Conservation (phyloP, 2,797 vertebrate genomes). For the Crocidura indochinensis region DNA sequence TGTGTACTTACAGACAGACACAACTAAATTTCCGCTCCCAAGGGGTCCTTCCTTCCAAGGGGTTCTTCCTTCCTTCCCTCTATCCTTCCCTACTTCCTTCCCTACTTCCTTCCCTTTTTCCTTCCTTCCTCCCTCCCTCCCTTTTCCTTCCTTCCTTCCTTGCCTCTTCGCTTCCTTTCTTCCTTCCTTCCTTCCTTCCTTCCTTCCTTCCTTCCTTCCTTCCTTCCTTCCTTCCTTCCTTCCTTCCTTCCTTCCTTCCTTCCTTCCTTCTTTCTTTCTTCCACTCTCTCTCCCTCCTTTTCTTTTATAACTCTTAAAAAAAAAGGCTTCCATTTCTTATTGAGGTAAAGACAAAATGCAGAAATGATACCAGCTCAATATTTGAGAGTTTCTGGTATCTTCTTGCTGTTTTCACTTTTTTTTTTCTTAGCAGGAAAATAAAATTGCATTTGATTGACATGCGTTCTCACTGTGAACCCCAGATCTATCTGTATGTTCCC, state of each 20-base stretch:
- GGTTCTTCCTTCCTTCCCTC: neutral
- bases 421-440: slow-evolving; percentile 78
- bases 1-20: neutral
- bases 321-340: neutral
- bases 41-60: no score
- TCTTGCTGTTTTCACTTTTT: slow-evolving; percentile 52
- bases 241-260: no score
- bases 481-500: slow-evolving; percentile 64
- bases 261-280: no score
- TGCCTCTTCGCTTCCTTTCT: no score
- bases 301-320: neutral
- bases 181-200: no score
- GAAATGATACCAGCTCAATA: neutral
- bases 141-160: no score
- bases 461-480: slow-evolving; percentile 71
- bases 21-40: neutral
- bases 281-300: no score
- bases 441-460: slow-evolving; percentile 78
- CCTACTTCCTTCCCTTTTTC: neutral
- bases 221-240: no score
- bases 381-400: neutral
- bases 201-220: no score
- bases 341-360: neutral
- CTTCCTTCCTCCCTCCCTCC: neutral
- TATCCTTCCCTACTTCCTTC: neutral